These are phyloP conservation scores for Verasper variegatus DNA, from an alignment of 2,113 vertebrate genomes.

Conservation along the genomic window DNA sequence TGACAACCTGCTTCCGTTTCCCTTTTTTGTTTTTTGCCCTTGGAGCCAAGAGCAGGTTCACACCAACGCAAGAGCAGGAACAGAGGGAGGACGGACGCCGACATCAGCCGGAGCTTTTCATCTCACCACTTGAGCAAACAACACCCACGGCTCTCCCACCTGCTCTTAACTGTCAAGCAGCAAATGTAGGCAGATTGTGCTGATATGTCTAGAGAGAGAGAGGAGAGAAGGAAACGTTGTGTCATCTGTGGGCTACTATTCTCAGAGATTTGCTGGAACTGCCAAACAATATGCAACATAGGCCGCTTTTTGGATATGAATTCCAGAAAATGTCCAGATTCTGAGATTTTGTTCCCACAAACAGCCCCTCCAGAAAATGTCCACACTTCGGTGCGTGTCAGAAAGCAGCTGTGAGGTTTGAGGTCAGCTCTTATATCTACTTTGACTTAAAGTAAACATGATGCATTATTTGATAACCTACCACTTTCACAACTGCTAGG, in stretches of 20 bases:
- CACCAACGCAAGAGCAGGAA: constrained; percentile 66
- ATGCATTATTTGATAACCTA: no score
- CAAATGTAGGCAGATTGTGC: constrained; percentile 49
- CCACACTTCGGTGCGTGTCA: no score
- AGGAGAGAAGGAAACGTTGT: constrained; percentile 22
- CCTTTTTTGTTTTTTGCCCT: constrained; percentile 69
- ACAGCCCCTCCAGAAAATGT: no score
- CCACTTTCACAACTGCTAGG: no score
- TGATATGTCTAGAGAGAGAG: constrained; percentile 29
- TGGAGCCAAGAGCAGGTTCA: constrained; percentile 56
- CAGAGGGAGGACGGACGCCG: constrained; percentile 56
- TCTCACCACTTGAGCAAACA: constrained; percentile 53
- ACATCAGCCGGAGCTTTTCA: constrained; percentile 46
- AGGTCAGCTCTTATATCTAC: neutral
- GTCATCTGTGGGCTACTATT: constrained; percentile 32
- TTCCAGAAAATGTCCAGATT: no score
- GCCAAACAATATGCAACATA: neutral
- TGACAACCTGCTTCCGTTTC: constrained; percentile 73
- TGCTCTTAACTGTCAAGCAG: constrained; percentile 63
- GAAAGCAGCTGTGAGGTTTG: neutral
- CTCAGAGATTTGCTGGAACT: constrained; percentile 25
- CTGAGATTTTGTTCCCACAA: no score
- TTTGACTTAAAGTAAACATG: no score
- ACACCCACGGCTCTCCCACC: constrained; percentile 71
- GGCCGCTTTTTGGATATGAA: neutral